Evolutionary conservation across 2,113 vertebrate species (phyloP), one percentile per base, ranked within the genome.

Genomic region (Neodontobutis hainanensis): DNA sequence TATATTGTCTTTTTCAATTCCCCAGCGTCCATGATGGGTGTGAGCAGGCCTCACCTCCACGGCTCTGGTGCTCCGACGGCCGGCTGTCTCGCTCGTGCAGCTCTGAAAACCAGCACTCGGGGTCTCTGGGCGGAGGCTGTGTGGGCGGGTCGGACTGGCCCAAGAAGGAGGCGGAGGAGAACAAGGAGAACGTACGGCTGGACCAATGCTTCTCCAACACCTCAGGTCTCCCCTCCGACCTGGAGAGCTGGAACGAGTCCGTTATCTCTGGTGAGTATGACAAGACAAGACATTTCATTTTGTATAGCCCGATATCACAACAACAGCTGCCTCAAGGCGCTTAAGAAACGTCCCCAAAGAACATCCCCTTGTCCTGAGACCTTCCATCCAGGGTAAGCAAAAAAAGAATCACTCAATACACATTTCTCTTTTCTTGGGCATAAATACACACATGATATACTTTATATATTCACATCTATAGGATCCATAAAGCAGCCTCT

Each of bases 111-210:
- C 92, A 89, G 83, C 81, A 87, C 67, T 55, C 69, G 0, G 70
- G 64, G 0, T 68, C 72, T 4, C 1, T 85, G 15, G 68, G 60
- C 12, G 73, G 65, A 4, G 53, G 71, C 55, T 91, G 63, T n/a
- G 27, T 75, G 15, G 86, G 83, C 8, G 78, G 81, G 59, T 84
- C 81, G 0, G 80, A 90, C 82, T 91, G 90, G 90, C 86, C 88
- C 74, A 87, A 80, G 42, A 95, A 95, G 71, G 96, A 96, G 80
- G 94, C 94, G 0, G 97, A 98, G 83, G 97, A 99, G 91, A 96
- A 99, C 87, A 99, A 99, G 90, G 97, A 99, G 91, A 99, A 99
- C 73, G 58, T 98, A 91, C 90, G 94, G 60, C 85, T 95, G 92
- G 93, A 91, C 82, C 89, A 95, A 3, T 96, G 94, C 70, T 94